Base-by-base conservation (phyloP, 2,113 vertebrate species). In the Sterrhoptilus dennistouni region DNA sequence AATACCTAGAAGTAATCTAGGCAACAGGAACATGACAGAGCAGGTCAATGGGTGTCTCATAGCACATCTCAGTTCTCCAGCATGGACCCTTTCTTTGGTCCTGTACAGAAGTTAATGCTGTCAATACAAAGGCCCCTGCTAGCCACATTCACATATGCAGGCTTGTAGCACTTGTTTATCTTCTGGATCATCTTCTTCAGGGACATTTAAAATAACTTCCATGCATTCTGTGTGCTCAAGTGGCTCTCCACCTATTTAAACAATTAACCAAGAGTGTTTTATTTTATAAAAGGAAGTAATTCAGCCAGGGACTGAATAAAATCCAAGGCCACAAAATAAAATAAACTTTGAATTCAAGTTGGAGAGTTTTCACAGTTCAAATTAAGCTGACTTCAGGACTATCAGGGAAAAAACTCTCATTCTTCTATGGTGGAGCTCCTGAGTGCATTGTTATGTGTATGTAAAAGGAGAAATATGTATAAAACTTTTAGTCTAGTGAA, bases 401-500 rank as follows among this genome's bases (percentile, higher is more conserved):
- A 16, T 56, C 12, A 71, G 35, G 15, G 28, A n/a, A 47, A 56
- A 60, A 60, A 5, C 2, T 5, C 33, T 65, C 8, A 9, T 14
- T 63, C 15, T 66, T 83, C 23, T 70, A 4, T 0, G 1, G 24
- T 63, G 35, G 21, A 65, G 27, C 9, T 86, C 40, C 79, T 50
- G 18, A 80, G 25, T 1, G 1, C 27, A 29, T 25, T 63, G 28
- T 31, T 35, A 45, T 0, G 0, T 27, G 5, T 28, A 42, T 0
- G 1, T 42, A 27, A 74, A 54, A 74, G 16, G 6, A 44, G 28
- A 80, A 80, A 77, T 24, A 3, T 5, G 8, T 25, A 25, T 27
- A 66, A 61, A 77, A 5, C 16, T 4, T 36, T 64, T 68, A 83
- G 7, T 19, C 28, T 71, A 13, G 22, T 66, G 27, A 93, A 56